These are phyloP conservation scores for Lucinisca nassula DNA, from an alignment of 2,888 invertebrate genomes.

Conservation along the genomic window DNA sequence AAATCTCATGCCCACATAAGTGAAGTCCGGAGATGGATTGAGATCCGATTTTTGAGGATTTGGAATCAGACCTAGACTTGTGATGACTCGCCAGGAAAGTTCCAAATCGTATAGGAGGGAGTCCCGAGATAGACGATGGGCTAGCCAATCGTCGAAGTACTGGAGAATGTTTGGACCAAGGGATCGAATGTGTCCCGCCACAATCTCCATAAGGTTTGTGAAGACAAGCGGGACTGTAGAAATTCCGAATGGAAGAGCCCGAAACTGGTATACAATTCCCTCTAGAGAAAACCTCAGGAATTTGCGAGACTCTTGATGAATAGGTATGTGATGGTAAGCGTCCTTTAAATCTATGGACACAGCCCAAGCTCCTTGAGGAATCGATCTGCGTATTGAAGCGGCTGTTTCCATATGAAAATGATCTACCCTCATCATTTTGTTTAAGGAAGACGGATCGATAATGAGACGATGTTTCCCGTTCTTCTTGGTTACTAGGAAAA, in stretches of 20 bases:
- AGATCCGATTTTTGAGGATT: background rate
- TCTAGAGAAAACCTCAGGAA: background rate
- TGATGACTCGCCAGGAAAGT: too few species aligned
- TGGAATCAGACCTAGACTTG: background rate
- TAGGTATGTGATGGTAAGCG: constrained; percentile 1
- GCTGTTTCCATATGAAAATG: constrained; percentile 8
- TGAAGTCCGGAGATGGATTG: background rate
- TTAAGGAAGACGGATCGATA: too few species aligned
- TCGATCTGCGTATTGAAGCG: background rate
- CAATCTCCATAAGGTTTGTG: too few species aligned
- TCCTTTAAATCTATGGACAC: background rate
- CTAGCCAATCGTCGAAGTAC: constrained; percentile 1
- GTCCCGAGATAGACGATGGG: too few species aligned
- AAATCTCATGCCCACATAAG: too few species aligned
- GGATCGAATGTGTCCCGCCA: background rate
- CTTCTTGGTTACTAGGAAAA: background rate
- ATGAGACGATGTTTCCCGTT: background rate
- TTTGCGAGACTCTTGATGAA: background rate
- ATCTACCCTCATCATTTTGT: too few species aligned
- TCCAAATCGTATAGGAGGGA: too few species aligned
- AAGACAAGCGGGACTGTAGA: too few species aligned
- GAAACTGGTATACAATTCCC: background rate
- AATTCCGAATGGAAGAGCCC: background rate
- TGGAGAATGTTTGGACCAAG: background rate
- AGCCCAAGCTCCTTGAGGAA: too few species aligned